Conservation (phyloP, 2,888 invertebrate species). For the Pristionchus entomophagus region DNA sequence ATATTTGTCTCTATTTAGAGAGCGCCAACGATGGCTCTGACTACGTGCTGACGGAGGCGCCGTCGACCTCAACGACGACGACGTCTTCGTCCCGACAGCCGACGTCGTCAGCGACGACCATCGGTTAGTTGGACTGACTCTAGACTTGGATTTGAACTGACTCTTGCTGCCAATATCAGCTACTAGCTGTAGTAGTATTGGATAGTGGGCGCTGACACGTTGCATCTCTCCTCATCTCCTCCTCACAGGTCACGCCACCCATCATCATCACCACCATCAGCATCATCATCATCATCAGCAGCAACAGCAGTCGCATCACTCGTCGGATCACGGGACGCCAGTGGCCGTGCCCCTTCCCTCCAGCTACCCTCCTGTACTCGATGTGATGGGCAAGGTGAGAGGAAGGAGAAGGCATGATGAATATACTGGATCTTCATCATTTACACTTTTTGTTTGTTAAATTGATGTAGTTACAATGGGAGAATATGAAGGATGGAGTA, state of each 20-base stretch:
- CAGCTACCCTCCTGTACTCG: background rate
- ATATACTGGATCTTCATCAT: background rate
- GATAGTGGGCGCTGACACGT: no score
- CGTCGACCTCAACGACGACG: background rate
- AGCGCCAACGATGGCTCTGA: background rate
- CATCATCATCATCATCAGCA: background rate
- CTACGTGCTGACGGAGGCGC: slow-evolving; percentile 34
- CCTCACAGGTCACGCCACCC: no score
- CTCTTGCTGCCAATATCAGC: no score
- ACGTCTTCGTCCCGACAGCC: background rate
- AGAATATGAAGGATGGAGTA: background rate
- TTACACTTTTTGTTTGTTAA: background rate
- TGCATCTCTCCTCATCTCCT: no score
- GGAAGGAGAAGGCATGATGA: background rate
- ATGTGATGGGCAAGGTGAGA: slow-evolving; percentile 33
- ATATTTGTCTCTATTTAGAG: background rate
- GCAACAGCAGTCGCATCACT: background rate
- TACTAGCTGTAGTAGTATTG: no score
- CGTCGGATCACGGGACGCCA: slow-evolving; percentile 11
- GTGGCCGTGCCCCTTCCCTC: background rate
- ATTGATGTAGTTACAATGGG: background rate
- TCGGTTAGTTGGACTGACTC: no score
- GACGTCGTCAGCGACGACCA: background rate
- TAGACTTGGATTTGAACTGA: no score
- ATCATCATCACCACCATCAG: background rate